A percentile compares a stretch with the other conserved stretches of the same genome.
Conservation (phyloP, 1,140 invertebrate species). For the Trichoplusia ni region DNA sequence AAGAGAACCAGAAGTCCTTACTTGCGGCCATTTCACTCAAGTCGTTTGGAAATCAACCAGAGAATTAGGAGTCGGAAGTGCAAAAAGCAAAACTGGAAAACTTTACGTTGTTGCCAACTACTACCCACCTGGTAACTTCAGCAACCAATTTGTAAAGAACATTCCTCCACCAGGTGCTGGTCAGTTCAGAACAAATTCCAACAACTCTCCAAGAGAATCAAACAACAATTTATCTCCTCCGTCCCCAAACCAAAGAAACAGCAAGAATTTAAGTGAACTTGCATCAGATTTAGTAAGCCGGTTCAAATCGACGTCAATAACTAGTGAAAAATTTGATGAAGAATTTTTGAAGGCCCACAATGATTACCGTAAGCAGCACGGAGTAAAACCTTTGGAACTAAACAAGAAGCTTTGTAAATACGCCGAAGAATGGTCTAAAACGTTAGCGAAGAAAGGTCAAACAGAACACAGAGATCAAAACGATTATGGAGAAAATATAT, state of each 20-base stretch:
- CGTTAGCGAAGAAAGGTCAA: slow-evolving; percentile 84
- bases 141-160: slow-evolving; percentile 87
- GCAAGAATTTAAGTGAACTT: slow-evolving; percentile 63
- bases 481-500: slow-evolving; percentile 92
- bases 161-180: slow-evolving; percentile 82
- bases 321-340: slow-evolving; percentile 79
- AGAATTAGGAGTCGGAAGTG: slow-evolving; percentile 89
- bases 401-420: slow-evolving; percentile 87
- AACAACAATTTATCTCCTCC: slow-evolving; percentile 54
- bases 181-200: slow-evolving; percentile 53
- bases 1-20: slow-evolving; percentile 83
- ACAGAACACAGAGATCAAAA: slow-evolving; percentile 89
- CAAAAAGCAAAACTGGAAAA: slow-evolving; percentile 83
- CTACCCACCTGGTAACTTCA: slow-evolving; percentile 90
- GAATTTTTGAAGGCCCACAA: slow-evolving; percentile 90
- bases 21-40: slow-evolving; percentile 87
- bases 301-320: slow-evolving; percentile 61
- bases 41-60: slow-evolving; percentile 88
- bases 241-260: slow-evolving; percentile 61
- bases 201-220: slow-evolving; percentile 39
- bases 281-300: slow-evolving; percentile 67
- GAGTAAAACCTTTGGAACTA: slow-evolving; percentile 85
- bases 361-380: slow-evolving; percentile 87
- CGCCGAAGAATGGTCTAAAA: slow-evolving; percentile 92
- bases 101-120: slow-evolving; percentile 90